Evolutionary conservation across 2,888 invertebrate species (phyloP).

Genomic region (Caenorhabditis plicata): DNA sequence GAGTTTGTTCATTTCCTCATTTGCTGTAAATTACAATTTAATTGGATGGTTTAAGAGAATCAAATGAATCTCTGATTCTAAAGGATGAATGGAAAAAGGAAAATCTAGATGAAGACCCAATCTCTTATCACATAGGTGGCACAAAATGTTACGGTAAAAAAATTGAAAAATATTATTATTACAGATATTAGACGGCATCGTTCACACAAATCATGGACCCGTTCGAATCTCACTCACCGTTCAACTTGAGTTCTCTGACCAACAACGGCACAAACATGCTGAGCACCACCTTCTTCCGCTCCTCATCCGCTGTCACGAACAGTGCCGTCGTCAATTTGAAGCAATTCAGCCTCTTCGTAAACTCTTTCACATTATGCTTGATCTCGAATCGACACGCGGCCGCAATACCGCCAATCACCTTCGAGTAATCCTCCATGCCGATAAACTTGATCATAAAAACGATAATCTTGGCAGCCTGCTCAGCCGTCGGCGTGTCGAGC

Average conservation of each 20-base stretch:
- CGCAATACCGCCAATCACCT: conserved; percentile 34
- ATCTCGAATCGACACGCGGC: conserved; percentile 48
- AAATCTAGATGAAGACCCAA: neutral
- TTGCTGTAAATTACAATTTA: conserved; percentile 30
- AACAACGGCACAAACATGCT: conserved; percentile 45
- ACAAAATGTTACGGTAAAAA: no score
- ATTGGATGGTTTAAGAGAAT: neutral
- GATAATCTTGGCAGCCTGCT: conserved; percentile 49
- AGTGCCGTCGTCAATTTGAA: conserved; percentile 56
- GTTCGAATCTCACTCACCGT: conserved; percentile 15
- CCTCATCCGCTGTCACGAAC: conserved; percentile 23
- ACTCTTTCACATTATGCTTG: conserved; percentile 33
- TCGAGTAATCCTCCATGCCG: conserved; percentile 17
- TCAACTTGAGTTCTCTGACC: conserved; percentile 49
- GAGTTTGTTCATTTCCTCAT: conserved; percentile 48
- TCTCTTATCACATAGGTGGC: no score
- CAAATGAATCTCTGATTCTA: neutral
- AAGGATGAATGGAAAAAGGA: neutral
- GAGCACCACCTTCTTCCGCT: conserved; percentile 9
- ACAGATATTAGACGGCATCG: no score
- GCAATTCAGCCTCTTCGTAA: conserved; percentile 44
- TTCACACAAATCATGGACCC: neutral
- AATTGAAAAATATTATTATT: no score
- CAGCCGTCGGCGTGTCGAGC: conserved; percentile 29
- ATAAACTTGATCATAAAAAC: conserved; percentile 24